A percentile compares a stretch with the other conserved stretches of the same genome.
Evolutionary conservation across 2,113 vertebrate species (phyloP).

Genomic region (Forbesichthys papilliferus): DNA sequence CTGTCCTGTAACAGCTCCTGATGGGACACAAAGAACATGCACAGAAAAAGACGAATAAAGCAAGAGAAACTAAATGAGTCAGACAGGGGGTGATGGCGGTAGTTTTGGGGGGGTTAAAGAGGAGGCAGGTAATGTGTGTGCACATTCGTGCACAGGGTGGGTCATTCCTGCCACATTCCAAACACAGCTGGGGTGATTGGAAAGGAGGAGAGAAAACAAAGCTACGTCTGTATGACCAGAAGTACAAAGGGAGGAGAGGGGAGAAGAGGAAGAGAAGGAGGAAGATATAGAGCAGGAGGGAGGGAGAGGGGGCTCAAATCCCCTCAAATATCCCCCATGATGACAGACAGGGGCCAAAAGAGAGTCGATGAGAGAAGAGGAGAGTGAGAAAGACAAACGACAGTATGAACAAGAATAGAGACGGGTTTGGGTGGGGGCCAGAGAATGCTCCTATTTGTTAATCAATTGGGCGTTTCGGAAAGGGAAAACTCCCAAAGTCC

Average conservation of each 20-base stretch:
- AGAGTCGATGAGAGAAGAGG: slow-evolving; percentile 56
- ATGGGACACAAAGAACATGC: slow-evolving; percentile 40
- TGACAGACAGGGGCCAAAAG: slow-evolving; percentile 80
- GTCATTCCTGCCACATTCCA: slow-evolving; percentile 73
- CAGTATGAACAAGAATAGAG: slow-evolving; percentile 58
- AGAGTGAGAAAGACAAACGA: slow-evolving; percentile 19
- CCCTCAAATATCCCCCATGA: slow-evolving; percentile 84
- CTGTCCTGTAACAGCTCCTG: slow-evolving; percentile 90
- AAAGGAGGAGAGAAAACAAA: slow-evolving; percentile 83
- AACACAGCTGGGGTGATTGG: slow-evolving; percentile 74
- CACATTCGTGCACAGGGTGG: slow-evolving; percentile 31
- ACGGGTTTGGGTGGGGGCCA: slow-evolving; percentile 22
- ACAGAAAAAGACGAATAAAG: background rate
- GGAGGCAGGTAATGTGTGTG: slow-evolving; percentile 56
- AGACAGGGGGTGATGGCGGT: background rate
- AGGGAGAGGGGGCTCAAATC: slow-evolving; percentile 65
- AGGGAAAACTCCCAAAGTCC: slow-evolving; percentile 75
- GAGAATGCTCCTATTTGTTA: slow-evolving; percentile 85
- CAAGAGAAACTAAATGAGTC: background rate
- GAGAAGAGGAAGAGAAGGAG: slow-evolving; percentile 34
- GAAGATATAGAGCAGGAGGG: slow-evolving; percentile 70
- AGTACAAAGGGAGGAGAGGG: slow-evolving; percentile 68
- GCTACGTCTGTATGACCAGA: slow-evolving; percentile 85
- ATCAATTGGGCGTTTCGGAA: slow-evolving; percentile 79
- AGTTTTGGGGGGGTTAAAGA: slow-evolving; percentile 12